Percentiles rank a stretch among this genome's conserved stretches.
These are phyloP conservation scores for Clunio marinus DNA, from an alignment of 2,888 invertebrate species.

Conservation along the genomic window DNA sequence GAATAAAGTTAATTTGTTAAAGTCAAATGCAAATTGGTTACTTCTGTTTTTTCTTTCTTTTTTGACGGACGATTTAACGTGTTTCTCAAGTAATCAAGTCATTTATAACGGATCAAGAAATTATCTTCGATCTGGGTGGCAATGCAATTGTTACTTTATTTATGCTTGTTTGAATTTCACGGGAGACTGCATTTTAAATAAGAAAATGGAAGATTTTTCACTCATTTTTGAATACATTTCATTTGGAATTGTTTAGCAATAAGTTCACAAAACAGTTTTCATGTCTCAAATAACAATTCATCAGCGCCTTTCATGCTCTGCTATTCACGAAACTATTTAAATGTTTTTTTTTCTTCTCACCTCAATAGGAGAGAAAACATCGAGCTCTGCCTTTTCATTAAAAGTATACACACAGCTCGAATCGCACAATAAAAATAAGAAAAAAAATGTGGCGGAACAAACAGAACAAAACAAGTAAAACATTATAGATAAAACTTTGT, in stretches of 20 bases:
- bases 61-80: too few species aligned
- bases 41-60: too few species aligned
- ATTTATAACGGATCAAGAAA: neutral
- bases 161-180: neutral
- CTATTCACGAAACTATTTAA: constrained; percentile 10
- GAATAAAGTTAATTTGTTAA: too few species aligned
- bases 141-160: neutral
- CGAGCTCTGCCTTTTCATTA: constrained; percentile 7
- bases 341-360: neutral
- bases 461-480: constrained; percentile 8
- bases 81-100: neutral
- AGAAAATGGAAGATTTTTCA: too few species aligned
- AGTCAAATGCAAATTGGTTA: neutral
- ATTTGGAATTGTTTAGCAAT: neutral
- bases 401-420: neutral
- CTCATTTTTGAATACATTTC: too few species aligned
- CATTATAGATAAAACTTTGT: constrained; percentile 20
- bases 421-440: constrained; percentile 4
- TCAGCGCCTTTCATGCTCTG: constrained; percentile 7
- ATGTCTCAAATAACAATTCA: neutral
- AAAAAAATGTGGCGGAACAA: neutral
- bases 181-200: neutral
- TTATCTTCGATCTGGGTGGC: constrained; percentile 10
- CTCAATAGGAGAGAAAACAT: neutral
- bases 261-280: constrained; percentile 10